Evolutionary conservation across 2,888 invertebrate genomes (phyloP), one percentile per base, ranked within the genome.

Genomic region (Drosophila vallismaia): DNA sequence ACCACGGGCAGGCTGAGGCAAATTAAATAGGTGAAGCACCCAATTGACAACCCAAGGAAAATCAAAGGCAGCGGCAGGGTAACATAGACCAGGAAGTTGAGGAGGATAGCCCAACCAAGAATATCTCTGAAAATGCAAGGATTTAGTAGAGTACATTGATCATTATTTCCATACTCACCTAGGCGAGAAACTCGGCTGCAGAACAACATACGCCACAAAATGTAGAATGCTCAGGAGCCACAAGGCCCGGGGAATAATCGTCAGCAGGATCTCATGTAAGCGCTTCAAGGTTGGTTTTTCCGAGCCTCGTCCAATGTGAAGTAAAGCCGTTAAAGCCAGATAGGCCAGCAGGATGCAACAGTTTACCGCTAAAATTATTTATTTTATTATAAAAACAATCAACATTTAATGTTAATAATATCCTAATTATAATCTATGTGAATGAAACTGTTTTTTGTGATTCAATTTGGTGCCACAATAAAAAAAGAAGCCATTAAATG

Each of bases 61-160:
- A 94, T 92, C 42, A 95, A 91, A 57, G 95, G 93, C 63, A 96
- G 92, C 0, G 96, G 96, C 76, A 96, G 91, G 12, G 95, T 94
- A 58, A 95, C 95, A 90, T 95, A 95, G 51, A 95, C 93, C 51
- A 96, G 92, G 89, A 95, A 96, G 83, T 95, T 94, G 79, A 95
- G 91, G 51, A 96, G 92, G 67, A 96, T 92, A 28, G 94, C 93
- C 95, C 96, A 96, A 31, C 95, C 95, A 14, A 96, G 92, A 58
- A 94, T 93, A 86, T 95, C 94, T 68, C 95, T 93, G 69, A 14
- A 51, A 69, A 14, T 6, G 6, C 26, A 49, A 9, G 12, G 5
- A 4, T 29, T n/a, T 12, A 28, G 28, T 6, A 19, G 28, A 28
- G 4, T 28, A 28, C 4, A 28, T 28, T 28, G 28, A 4, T n/a